Conservation (phyloP, 2,888 invertebrate genomes). For the Apodemia duryi region DNA sequence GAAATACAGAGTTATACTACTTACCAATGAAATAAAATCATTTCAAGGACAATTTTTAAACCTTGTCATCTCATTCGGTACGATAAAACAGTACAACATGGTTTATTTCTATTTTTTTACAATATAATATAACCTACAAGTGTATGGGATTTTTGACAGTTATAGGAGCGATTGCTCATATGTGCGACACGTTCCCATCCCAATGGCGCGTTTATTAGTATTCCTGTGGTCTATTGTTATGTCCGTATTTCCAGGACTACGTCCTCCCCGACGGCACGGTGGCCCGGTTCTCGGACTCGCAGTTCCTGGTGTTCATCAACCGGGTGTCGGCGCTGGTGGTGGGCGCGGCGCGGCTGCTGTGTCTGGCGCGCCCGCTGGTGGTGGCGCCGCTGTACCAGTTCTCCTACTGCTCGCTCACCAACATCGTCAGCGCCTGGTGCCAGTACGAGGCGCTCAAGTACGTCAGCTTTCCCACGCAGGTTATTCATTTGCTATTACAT, state of each 20-base stretch:
- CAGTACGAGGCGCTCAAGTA: constrained; percentile 99
- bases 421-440: constrained; percentile 99
- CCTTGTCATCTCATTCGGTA: no score
- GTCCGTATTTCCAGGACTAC: constrained; percentile 77
- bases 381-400: constrained; percentile 96
- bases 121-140: no score
- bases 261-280: constrained; percentile 80
- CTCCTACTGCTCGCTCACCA: constrained; percentile 96
- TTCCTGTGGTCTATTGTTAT: no score
- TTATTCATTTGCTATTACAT: constrained; percentile 42
- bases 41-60: no score
- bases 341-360: constrained; percentile 81
- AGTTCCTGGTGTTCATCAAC: constrained; percentile 98
- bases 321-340: constrained; percentile 90
- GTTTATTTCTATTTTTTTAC: no score
- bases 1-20: no score
- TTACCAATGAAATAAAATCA: no score
- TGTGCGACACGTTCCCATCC: no score
- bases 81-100: no score
- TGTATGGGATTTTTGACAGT: no score
- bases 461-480: constrained; percentile 98
- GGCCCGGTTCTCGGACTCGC: constrained; percentile 93
- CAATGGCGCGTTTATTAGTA: no score
- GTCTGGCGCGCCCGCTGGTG: constrained; percentile 82
- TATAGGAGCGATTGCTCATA: no score